Evolutionary conservation across 2,888 invertebrate species (phyloP), one percentile per base, ranked within the genome.

Genomic region (Tachina fera): DNA sequence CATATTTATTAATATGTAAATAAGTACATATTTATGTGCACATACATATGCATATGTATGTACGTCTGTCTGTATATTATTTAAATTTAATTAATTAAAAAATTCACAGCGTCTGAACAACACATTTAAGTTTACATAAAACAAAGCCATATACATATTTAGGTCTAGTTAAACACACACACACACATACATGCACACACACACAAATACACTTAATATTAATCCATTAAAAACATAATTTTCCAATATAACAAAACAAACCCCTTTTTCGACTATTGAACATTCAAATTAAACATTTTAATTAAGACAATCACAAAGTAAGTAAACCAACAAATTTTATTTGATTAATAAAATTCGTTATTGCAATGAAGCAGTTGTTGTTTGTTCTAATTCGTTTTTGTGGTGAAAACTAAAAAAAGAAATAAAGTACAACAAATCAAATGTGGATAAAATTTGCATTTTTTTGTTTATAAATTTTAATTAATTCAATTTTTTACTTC

Each of bases 331-430:
- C 39, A 39, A 74, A 22, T 39, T 45, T 68, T 49, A 13, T 60
- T 67, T 65, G 31, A 71, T 51, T 76, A 58, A 65, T 60, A 51
- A 68, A 43, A 70, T 83, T 83, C 65, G 60, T 67, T 53, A 71
- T 83, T 86, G 86, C 86, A 86, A 86, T 86, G 75, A 86, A 86
- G 61, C 83, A 70, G 76, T 72, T 31, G 19, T 45, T 67, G 19
- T 45, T 67, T 56, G 70, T 65, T 67, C 61, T 76, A 43, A 71
- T 19, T 80, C 71, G 74, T 61, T 56, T 65, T 45, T 45, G 5
- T 53, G 11, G 22, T 51, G 16, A 14, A 56, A 61, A 47, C 22
- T 61, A 56, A 71, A 77, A 72, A 78, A 53, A 19, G 68, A 61
- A 83, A 79, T 79, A 5, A 84, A 84, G 67, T 72, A 75, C 71